Conservation (phyloP, 2,888 invertebrate genomes). For the Enchytraeus crypticus region DNA sequence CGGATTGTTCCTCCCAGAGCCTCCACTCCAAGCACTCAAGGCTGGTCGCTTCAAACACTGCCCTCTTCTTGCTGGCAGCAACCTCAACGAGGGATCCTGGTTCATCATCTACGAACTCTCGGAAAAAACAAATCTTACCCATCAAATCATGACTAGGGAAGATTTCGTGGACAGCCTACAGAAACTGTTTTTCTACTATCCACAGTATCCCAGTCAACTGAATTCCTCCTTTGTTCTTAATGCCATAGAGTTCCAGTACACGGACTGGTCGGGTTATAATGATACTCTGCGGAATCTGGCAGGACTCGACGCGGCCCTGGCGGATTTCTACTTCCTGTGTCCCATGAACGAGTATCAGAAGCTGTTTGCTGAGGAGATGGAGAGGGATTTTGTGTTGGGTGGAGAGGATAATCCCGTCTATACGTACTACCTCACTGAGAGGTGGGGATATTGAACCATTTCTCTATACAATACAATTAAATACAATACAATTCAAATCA, state of each 20-base stretch:
- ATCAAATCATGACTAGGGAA: slow-evolving; percentile 61
- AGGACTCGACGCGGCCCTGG: slow-evolving; percentile 81
- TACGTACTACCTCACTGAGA: slow-evolving; percentile 81
- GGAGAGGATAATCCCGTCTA: slow-evolving; percentile 61
- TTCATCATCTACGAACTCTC: slow-evolving; percentile 82
- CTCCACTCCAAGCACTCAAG: slow-evolving; percentile 58
- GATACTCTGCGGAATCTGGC: slow-evolving; percentile 74
- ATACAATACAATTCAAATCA: no score
- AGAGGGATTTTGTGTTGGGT: slow-evolving; percentile 70
- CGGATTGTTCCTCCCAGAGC: slow-evolving; percentile 78
- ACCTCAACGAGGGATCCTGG: slow-evolving; percentile 82
- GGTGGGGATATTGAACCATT: slow-evolving; percentile 19
- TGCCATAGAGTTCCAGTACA: slow-evolving; percentile 77
- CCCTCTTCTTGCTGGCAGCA: slow-evolving; percentile 80
- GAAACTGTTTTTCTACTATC: slow-evolving; percentile 68
- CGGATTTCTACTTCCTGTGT: slow-evolving; percentile 89
- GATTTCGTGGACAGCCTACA: slow-evolving; percentile 69
- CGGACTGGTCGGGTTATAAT: slow-evolving; percentile 78
- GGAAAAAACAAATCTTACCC: slow-evolving; percentile 23
- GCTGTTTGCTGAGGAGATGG: slow-evolving; percentile 76
- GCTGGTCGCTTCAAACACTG: slow-evolving; percentile 83
- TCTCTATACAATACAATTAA: no score
- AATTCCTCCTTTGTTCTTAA: slow-evolving; percentile 68
- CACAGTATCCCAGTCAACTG: slow-evolving; percentile 50
- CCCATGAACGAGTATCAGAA: slow-evolving; percentile 86